Percentiles rank a stretch among this genome's conserved stretches.
These are phyloP conservation scores for Tiliacea aurago DNA, from an alignment of 2,888 invertebrate species.

Conservation along the genomic window DNA sequence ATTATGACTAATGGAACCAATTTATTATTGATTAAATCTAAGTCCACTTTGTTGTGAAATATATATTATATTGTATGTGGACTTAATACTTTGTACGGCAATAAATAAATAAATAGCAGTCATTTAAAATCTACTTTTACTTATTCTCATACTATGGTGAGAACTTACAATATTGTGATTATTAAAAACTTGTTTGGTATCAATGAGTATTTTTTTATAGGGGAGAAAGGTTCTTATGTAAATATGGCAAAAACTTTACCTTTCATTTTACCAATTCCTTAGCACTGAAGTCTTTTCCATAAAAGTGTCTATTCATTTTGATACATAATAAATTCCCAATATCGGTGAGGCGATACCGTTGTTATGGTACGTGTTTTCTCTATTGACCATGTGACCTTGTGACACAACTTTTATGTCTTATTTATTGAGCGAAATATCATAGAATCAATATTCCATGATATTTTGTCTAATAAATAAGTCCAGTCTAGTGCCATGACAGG, in stretches of 20 bases:
- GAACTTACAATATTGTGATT: conserved; percentile 6
- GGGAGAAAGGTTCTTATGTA: conserved; percentile 36
- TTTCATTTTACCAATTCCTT: conserved; percentile 15
- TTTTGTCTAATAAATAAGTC: no score
- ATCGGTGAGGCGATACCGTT: conserved; percentile 34
- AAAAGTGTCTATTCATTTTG: conserved; percentile 21
- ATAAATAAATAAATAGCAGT: neutral
- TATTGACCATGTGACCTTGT: conserved; percentile 51
- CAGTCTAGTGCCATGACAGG: neutral
- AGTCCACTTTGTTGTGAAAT: neutral
- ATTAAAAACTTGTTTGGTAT: conserved; percentile 23
- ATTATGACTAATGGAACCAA: conserved; percentile 18
- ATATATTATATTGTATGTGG: neutral
- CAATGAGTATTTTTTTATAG: conserved; percentile 25
- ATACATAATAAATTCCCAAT: conserved; percentile 6
- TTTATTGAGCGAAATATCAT: conserved; percentile 26
- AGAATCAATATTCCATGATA: neutral
- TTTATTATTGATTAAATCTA: conserved; percentile 32
- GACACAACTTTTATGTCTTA: conserved; percentile 39
- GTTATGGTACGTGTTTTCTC: conserved; percentile 45
- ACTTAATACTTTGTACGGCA: conserved; percentile 8
- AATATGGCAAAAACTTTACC: conserved; percentile 17
- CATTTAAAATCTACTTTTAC: conserved; percentile 16
- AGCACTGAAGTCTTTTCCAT: conserved; percentile 6
- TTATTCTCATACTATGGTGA: conserved; percentile 20